Evolutionary conservation across 1,140 invertebrate genomes (phyloP).

Genomic region (Drosophila triauraria): DNA sequence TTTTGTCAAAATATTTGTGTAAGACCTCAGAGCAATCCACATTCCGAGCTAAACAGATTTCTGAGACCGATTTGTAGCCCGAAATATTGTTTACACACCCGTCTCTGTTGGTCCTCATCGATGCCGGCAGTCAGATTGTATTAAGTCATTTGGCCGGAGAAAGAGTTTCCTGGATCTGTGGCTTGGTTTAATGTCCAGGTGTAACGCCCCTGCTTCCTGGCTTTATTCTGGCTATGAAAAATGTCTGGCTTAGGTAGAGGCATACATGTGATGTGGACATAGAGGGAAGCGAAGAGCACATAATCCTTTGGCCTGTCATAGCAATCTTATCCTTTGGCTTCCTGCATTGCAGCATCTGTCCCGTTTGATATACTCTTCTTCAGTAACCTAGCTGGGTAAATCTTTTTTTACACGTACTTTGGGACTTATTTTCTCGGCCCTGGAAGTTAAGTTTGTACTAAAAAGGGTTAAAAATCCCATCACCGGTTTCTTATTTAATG

Average conservation of each 20-base stretch:
- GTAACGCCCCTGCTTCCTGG: constrained; percentile 25
- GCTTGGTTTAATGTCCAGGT: constrained; percentile 33
- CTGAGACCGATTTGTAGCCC: constrained; percentile 63
- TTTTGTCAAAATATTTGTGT: constrained; percentile 84
- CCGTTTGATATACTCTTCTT: constrained; percentile 14
- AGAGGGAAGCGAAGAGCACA: constrained; percentile 23
- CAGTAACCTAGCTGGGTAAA: constrained; percentile 5
- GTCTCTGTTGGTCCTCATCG: constrained; percentile 70
- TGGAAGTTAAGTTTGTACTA: too few species aligned
- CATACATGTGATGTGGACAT: not conserved
- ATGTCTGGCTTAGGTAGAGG: constrained; percentile 54
- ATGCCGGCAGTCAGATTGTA: constrained; percentile 41
- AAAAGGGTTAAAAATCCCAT: not conserved
- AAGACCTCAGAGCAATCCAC: constrained; percentile 47
- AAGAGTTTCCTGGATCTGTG: constrained; percentile 34
- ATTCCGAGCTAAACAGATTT: constrained; percentile 46
- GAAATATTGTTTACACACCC: constrained; percentile 70
- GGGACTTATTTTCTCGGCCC: not conserved
- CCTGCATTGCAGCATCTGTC: constrained; percentile 34
- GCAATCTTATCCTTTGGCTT: constrained; percentile 12
- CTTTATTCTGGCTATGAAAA: constrained; percentile 54
- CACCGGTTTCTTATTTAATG: not conserved
- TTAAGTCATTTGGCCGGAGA: constrained; percentile 35
- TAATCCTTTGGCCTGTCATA: constrained; percentile 70
- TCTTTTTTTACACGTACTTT: not conserved